These are phyloP conservation scores for Epinotia demarniana DNA, from an alignment of 2,888 invertebrate species.

Conservation along the genomic window DNA sequence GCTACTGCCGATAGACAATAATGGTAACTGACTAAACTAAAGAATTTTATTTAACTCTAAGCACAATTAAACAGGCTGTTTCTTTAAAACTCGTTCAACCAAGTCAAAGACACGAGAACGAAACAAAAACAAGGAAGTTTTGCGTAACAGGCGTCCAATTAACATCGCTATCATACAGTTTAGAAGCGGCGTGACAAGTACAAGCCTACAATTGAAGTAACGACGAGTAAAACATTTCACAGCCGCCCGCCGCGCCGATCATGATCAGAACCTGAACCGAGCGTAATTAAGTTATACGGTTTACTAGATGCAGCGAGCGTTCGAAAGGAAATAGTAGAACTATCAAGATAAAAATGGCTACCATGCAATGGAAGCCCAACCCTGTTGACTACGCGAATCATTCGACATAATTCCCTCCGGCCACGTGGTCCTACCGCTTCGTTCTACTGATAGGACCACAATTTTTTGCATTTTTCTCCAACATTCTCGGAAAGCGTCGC, in stretches of 20 bases:
- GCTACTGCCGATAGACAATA: neutral
- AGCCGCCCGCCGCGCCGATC: conserved; percentile 33
- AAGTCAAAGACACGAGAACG: conserved; percentile 41
- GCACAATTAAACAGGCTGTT: neutral
- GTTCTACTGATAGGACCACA: too few relatives aligned
- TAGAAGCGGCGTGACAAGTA: conserved; percentile 30
- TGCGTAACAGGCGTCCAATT: conserved; percentile 62
- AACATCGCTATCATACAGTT: conserved; percentile 58
- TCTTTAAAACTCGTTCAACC: neutral
- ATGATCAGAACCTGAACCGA: conserved; percentile 33
- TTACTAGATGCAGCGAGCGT: conserved; percentile 34
- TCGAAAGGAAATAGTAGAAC: conserved; percentile 33
- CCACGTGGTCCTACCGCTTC: too few relatives aligned
- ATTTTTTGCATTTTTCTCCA: neutral
- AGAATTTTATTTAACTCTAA: neutral
- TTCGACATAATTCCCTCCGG: neutral
- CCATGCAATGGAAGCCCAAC: neutral
- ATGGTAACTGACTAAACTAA: neutral
- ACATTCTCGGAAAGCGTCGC: too few relatives aligned
- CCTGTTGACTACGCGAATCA: neutral
- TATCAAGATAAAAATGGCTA: conserved; percentile 15
- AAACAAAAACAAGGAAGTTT: conserved; percentile 58
- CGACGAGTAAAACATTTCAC: conserved; percentile 36
- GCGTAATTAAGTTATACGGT: conserved; percentile 44
- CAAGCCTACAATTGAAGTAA: conserved; percentile 11